A percentile compares a stretch with the other conserved stretches of the same genome.
These are phyloP conservation scores for Eumeta japonica DNA, from an alignment of 1,140 invertebrate genomes.

Conservation along the genomic window DNA sequence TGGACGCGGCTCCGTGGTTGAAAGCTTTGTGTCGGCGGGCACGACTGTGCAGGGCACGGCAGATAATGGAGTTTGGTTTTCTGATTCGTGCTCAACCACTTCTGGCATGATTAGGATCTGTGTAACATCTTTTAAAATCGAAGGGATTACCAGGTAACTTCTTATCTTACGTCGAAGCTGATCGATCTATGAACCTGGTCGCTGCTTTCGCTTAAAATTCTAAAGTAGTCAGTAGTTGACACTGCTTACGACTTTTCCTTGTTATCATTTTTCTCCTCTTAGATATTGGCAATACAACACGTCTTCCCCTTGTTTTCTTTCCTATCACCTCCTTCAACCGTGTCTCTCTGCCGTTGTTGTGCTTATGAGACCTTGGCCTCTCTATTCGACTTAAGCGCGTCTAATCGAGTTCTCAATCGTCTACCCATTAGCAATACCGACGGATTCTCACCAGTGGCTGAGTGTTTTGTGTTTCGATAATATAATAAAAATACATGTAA, in stretches of 20 bases:
- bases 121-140: no score
- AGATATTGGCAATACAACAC: conserved; percentile 3
- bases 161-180: no score
- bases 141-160: no score
- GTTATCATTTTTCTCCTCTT: conserved; percentile 5
- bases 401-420: conserved; percentile 2
- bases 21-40: no score
- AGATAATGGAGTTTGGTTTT: no score
- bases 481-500: conserved; percentile 2
- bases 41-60: no score
- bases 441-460: conserved; percentile 2
- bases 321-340: background rate
- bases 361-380: background rate
- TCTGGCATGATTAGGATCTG: no score
- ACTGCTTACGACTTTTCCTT: conserved; percentile 1
- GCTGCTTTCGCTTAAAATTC: no score
- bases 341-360: background rate
- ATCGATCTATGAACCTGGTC: no score
- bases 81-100: no score
- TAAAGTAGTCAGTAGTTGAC: no score
- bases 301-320: background rate
- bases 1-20: no score
- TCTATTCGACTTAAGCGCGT: conserved; percentile 2
- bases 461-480: conserved; percentile 6
- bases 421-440: background rate